These are phyloP conservation scores for Chromoteleia sp. DNA, from an alignment of 2,888 invertebrate genomes.

Conservation along the genomic window DNA sequence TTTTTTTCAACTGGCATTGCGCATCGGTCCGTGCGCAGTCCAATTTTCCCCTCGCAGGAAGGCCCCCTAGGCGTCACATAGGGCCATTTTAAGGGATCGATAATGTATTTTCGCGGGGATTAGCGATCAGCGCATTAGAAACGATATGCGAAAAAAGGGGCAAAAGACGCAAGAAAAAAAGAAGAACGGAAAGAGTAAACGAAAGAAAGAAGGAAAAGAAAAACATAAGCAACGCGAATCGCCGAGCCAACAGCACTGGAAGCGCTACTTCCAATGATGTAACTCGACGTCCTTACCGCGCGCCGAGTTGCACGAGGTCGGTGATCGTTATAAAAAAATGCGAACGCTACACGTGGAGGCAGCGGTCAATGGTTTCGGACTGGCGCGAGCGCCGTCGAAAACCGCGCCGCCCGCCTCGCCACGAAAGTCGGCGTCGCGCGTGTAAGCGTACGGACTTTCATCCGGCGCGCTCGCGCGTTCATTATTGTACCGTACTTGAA, in stretches of 20 bases:
- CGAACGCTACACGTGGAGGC: slow-evolving; percentile 84
- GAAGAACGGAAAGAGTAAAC: not conserved
- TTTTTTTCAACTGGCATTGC: slow-evolving; percentile 45
- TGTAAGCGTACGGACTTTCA: slow-evolving; percentile 72
- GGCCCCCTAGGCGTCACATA: slow-evolving; percentile 72
- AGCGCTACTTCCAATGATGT: slow-evolving; percentile 79
- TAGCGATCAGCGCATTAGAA: slow-evolving; percentile 31
- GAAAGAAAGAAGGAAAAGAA: not conserved
- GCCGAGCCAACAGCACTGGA: slow-evolving; percentile 64
- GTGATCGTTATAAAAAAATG: slow-evolving; percentile 86
- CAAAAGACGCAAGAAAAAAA: slow-evolving; percentile 32
- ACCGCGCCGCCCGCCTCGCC: slow-evolving; percentile 78
- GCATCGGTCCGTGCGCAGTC: slow-evolving; percentile 75
- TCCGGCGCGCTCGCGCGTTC: slow-evolving; percentile 38
- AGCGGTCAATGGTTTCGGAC: slow-evolving; percentile 79
- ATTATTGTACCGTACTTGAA: slow-evolving; percentile 61
- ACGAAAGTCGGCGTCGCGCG: slow-evolving; percentile 75
- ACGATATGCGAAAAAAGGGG: not conserved
- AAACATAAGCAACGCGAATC: slow-evolving; percentile 24
- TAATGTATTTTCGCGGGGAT: slow-evolving; percentile 73
- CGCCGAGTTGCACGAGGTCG: slow-evolving; percentile 88
- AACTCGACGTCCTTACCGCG: slow-evolving; percentile 86
- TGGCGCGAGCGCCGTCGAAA: slow-evolving; percentile 70
- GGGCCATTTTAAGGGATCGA: slow-evolving; percentile 77
- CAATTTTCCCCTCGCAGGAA: slow-evolving; percentile 75